Base-by-base conservation (phyloP, 2,113 vertebrate species). In the Tetrao urogallus region DNA sequence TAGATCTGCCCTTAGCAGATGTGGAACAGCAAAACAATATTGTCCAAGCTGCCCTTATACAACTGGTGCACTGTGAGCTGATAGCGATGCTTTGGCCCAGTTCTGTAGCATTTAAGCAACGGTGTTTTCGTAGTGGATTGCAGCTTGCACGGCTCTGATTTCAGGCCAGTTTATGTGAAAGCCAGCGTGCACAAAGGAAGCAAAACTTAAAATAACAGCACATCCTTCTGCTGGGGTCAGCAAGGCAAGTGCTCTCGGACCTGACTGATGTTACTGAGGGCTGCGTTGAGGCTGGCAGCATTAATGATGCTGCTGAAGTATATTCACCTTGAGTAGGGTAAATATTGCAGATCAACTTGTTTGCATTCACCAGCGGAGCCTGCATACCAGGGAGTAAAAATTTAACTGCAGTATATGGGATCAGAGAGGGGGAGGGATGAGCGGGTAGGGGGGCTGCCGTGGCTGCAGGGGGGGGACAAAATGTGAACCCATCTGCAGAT, bases 341-440 rank as follows among this genome's bases (percentile, higher is more conserved):
- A 86, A 82, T 88, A 64, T 67, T 88, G 67, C 76, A 67, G 64
- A 47, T 57, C 52, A 28, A 8, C 58, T 75, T 91, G 90, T 86
- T 95, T 92, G 84, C 67, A 3, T 70, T 88, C 52, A 27, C 58
- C 47, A 20, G 40, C 1, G 8, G 34, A 61, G 71, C 1, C 57
- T 79, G 80, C 90, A 86, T 94, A 79, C 72, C 80, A 66, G 72
- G 73, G 64, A 82, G 72, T 89, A 78, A 87, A 86, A 40, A 13
- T 70, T 89, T 92, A 90, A 18, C 76, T 64, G 80, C 21, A 1
- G 24, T 20, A 2, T 21, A 54, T 10, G 64, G 54, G 45, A 43
- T 65, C 32, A 2, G 67, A 61, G 54, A 28, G 6, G 0, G 40
- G 36, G 32, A 20, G 73, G 32, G 30, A 7, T 45, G 17, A 69